Evolutionary conservation across 2,797 vertebrate species (phyloP).

Genomic region (Poeciliopsis infans): DNA sequence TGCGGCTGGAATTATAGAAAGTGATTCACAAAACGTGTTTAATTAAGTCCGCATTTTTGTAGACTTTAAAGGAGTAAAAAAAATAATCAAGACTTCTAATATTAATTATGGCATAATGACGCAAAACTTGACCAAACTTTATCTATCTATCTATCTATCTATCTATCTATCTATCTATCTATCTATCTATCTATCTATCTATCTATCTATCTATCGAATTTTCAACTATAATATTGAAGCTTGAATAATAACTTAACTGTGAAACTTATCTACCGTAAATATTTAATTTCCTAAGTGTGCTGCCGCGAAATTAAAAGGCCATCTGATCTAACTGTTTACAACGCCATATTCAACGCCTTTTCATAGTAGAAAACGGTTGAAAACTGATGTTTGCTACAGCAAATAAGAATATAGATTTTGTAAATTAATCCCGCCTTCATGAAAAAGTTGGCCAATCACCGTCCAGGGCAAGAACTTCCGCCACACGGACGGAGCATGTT

Average conservation of each 20-base stretch:
- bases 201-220: background rate
- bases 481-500: conserved; percentile 73
- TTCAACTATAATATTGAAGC: background rate
- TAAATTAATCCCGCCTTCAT: conserved; percentile 26
- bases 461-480: conserved; percentile 80
- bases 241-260: background rate
- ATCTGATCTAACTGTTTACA: conserved; percentile 7
- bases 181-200: background rate
- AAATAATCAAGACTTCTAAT: background rate
- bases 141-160: conserved; percentile 3
- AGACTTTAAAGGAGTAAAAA: background rate
- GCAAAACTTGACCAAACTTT: background rate
- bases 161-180: conserved; percentile 7
- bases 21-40: background rate
- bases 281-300: fast-evolving
- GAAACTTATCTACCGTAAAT: background rate
- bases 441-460: conserved; percentile 47
- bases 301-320: background rate
- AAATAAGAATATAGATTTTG: conserved; percentile 55
- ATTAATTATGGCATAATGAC: background rate
- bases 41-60: background rate
- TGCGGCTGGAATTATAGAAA: background rate
- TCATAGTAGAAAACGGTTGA: conserved; percentile 49
- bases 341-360: conserved; percentile 46
- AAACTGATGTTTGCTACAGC: conserved; percentile 6